A percentile compares a stretch with the other conserved stretches of the same genome.
Conservation (phyloP, 2,888 invertebrate genomes). For the Drosophila peninsularis region DNA sequence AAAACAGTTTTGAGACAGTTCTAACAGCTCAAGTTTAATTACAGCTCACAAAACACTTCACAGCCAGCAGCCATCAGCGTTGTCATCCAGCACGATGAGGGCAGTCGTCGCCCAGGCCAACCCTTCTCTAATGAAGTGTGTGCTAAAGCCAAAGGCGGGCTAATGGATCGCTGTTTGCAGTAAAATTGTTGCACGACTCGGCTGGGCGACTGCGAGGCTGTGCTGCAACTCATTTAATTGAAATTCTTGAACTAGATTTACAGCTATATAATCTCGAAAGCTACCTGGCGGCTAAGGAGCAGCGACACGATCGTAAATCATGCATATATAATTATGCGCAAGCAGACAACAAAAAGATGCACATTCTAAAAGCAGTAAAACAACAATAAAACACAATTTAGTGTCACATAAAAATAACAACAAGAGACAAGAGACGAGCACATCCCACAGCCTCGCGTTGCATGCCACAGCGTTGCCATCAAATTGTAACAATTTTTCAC, state of each 20-base stretch:
- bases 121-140: constrained; percentile 7
- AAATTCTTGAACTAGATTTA: constrained; percentile 52
- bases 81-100: not conserved
- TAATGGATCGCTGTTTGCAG: not conserved
- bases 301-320: constrained; percentile 51
- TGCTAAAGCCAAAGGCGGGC: constrained; percentile 6
- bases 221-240: constrained; percentile 26
- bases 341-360: constrained; percentile 16
- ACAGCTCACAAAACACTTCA: not conserved
- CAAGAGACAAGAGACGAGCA: constrained; percentile 1
- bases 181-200: not conserved
- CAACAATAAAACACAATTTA: constrained; percentile 70
- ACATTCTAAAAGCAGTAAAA: constrained; percentile 62
- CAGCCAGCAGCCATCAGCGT: not conserved
- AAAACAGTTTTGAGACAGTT: not conserved
- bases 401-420: constrained; percentile 58
- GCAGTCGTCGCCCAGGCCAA: not conserved
- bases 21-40: not conserved
- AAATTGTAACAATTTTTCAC: constrained; percentile 79
- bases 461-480: constrained; percentile 59
- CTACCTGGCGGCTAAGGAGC: constrained; percentile 11
- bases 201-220: not conserved
- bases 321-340: constrained; percentile 63
- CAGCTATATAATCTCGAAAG: constrained; percentile 29
- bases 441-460: constrained; percentile 62